Percentiles rank a stretch among this genome's conserved stretches.
These are phyloP conservation scores for Zaprionus ghesquierei DNA, from an alignment of 1,140 invertebrate genomes.

Conservation along the genomic window DNA sequence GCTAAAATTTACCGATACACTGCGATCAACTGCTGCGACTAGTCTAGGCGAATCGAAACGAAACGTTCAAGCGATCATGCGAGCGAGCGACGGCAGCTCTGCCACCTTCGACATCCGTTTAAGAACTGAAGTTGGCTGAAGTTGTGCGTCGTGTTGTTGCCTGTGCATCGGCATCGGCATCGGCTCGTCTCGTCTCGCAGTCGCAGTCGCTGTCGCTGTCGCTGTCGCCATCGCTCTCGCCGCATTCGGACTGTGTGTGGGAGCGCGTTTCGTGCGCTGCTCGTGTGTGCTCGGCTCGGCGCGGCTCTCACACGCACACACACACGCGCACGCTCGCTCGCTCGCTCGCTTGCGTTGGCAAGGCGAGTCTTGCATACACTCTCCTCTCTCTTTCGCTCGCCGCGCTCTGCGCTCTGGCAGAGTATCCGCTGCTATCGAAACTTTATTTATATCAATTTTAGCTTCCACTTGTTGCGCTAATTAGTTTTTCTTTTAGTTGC, in stretches of 20 bases:
- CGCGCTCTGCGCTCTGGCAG: background rate
- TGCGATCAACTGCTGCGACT: background rate
- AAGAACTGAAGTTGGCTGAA: slow-evolving; percentile 77
- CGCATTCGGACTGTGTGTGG: background rate
- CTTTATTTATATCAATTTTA: slow-evolving; percentile 23
- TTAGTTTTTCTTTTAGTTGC: slow-evolving; percentile 7
- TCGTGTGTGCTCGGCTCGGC: background rate
- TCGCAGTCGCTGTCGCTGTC: background rate
- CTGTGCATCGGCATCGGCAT: slow-evolving; percentile 30
- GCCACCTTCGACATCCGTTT: slow-evolving; percentile 73
- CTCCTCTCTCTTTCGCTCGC: slow-evolving; percentile 4
- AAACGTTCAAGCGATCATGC: too few relatives aligned
- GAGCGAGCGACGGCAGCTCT: slow-evolving; percentile 56
- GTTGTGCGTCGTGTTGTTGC: slow-evolving; percentile 70
- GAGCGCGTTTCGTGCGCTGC: background rate
- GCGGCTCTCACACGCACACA: background rate
- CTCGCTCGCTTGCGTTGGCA: background rate
- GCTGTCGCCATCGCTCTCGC: background rate
- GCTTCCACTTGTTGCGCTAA: slow-evolving; percentile 40
- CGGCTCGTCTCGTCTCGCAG: background rate
- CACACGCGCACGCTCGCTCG: background rate
- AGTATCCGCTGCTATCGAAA: slow-evolving; percentile 14
- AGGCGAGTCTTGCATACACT: background rate
- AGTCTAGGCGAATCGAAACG: too few relatives aligned
- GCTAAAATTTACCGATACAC: background rate